Base-by-base conservation (phyloP, 1,140 invertebrate genomes). In the Hycleus cichorii region DNA sequence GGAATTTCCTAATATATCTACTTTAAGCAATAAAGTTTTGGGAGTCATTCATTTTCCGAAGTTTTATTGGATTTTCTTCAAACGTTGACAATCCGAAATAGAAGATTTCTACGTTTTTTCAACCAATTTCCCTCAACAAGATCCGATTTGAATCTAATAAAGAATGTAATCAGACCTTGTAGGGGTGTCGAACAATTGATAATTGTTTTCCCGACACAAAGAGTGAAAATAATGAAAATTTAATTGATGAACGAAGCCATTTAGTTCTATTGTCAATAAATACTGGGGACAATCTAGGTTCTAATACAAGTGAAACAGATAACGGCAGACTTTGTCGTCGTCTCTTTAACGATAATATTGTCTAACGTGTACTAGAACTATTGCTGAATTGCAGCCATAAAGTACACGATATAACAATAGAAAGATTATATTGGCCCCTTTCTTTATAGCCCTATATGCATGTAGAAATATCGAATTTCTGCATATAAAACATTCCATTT, bases 391-490 rank as follows among this genome's bases (percentile, higher is more conserved):
- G 38, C 52, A 47, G 58, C 50, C 61, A 59, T 63, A 63, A 63
- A 63, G 52, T 59, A 58, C 46, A 57, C 61, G 47, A 63, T 63
- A 63, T 63, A 63, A 63, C 61, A 63, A 63, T 59, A 50, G 61
- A 63, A 63, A 63, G 61, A 63, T 63, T 59, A 63, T 56, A 56
- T 57, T 59, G 57, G 57, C 51, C 59, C 49, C 52, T 58, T 47
- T 56, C 47, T 56, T 47, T 57, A 53, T 63, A 63, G 59, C 59
- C 59, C 59, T 63, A 53, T 53, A 43, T 47, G 44, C 57, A 59
- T 5, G 7, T 32, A 4, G 32, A 58, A 63, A 63, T 63, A 63
- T 57, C 52, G 53, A 57, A 57, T 58, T 58, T 51, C 49, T 62
- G 60, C 50, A 62, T 62, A 42, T 46, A 38, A 32, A 45, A 53